Base-by-base conservation (phyloP, 1,140 invertebrate genomes). In the Hyposmocoma kahamanoa region DNA sequence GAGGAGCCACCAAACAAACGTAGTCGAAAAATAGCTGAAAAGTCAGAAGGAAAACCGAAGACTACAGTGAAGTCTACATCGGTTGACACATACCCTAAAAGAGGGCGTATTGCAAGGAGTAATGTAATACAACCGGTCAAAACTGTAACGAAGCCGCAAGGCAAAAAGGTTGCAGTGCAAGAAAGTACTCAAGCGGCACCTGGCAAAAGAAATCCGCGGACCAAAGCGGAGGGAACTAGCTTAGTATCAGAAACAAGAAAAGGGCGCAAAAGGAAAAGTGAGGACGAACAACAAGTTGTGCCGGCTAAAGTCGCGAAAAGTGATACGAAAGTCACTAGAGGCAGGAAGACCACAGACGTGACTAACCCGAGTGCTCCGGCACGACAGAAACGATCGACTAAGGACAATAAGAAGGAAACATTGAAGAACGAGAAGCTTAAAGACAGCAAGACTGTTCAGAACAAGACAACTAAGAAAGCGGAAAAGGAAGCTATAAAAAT, bases 141-240 rank as follows among this genome's bases (percentile, higher is more conserved):
- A 26, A n/a, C 15, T 15, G 8, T 24, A 1, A 45, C 6, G 11
- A 51, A 44, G 20, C 17, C 21, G 13, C 21, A 34, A 32, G 50
- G 39, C 2, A 51, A 59, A 17, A 59, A 50, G 30, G 18, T 39
- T 1, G 19, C 30, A 28, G 4, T 36, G 15, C 42, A 50, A 46
- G 47, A 42, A 17, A 50, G 13, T 8, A 15, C 32, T 17, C 24
- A 26, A 26, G 24, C 24, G n/a, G n/a, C n/a, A 6, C 24, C 24
- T 5, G 11, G 5, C 5, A 34, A 13, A n/a, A 3, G 3, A 9
- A 34, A 34, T 13, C 30, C 9, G 3, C 10, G 30, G n/a, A 34
- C 5, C n/a, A 13, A 9, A 9, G n/a, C 30, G n/a, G 30, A 34
- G n/a, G 3, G 9, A 4, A 13, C n/a, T 13, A n/a, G 10, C 4